Evolutionary conservation across 2,113 vertebrate genomes (phyloP).

Genomic region (Pardalotus punctatus): DNA sequence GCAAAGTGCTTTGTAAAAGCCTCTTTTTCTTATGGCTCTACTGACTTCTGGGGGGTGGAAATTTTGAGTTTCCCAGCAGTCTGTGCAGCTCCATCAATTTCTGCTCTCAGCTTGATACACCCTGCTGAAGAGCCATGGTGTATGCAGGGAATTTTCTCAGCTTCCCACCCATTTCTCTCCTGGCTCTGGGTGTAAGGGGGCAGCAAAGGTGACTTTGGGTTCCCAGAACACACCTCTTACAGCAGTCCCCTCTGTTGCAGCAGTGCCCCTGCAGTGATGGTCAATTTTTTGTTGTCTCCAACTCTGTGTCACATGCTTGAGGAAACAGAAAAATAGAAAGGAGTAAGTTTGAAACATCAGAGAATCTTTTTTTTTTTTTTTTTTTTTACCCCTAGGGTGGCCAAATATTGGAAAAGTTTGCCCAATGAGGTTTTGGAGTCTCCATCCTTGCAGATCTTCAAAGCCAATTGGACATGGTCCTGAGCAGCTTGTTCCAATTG

Average conservation of each 20-base stretch:
- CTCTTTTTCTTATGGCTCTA: neutral
- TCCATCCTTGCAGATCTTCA: neutral
- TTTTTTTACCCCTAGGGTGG: neutral
- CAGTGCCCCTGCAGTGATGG: constrained; percentile 57
- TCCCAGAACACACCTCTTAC: neutral
- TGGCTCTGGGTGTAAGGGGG: neutral
- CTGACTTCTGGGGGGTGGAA: neutral
- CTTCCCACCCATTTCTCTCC: neutral
- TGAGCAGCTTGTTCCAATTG: neutral
- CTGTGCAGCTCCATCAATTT: neutral
- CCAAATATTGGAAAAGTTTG: neutral
- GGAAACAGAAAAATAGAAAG: neutral
- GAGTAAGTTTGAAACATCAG: neutral
- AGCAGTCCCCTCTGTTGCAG: neutral
- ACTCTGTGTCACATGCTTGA: constrained; percentile 66
- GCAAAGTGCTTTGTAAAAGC: neutral
- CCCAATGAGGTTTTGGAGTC: neutral
- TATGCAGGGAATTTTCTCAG: neutral
- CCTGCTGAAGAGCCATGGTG: neutral
- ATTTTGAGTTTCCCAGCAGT: neutral
- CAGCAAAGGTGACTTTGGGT: neutral
- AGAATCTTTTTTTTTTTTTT: neutral
- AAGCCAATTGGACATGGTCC: neutral
- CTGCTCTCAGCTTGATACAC: neutral
- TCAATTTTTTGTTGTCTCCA: constrained; percentile 75